Percentiles rank a stretch among this genome's conserved stretches.
Evolutionary conservation across 2,113 vertebrate species (phyloP).

Genomic region (Dolichotis patagonum): DNA sequence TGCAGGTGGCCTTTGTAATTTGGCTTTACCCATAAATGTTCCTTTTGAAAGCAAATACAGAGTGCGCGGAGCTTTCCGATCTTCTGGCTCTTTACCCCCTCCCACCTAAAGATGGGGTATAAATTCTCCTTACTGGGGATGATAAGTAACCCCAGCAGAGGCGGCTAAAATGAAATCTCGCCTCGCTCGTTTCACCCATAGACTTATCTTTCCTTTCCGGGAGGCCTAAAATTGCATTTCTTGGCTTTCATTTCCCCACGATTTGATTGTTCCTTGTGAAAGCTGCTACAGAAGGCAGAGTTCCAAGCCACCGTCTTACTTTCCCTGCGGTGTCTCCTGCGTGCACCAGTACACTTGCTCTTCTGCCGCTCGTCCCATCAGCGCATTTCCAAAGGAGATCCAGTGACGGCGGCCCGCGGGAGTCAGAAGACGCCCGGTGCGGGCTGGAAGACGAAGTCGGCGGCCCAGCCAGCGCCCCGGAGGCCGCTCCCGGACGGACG

Average conservation of each 20-base stretch:
- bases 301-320: neutral
- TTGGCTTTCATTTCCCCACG: neutral
- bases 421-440: no score
- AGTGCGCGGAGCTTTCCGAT: neutral
- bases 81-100: neutral
- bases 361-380: neutral
- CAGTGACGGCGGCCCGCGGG: no score
- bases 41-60: conserved; percentile 31
- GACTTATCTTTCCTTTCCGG: neutral
- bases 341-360: neutral
- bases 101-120: neutral
- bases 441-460: no score
- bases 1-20: neutral
- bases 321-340: neutral
- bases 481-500: no score
- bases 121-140: neutral
- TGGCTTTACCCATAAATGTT: conserved; percentile 10
- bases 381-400: neutral
- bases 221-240: neutral
- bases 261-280: neutral
- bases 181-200: neutral
- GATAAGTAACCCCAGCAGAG: neutral
- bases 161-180: neutral
- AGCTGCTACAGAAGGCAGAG: neutral
- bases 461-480: no score